Evolutionary conservation across 2,113 vertebrate genomes (phyloP).

Genomic region (Ariopsis seemanni): DNA sequence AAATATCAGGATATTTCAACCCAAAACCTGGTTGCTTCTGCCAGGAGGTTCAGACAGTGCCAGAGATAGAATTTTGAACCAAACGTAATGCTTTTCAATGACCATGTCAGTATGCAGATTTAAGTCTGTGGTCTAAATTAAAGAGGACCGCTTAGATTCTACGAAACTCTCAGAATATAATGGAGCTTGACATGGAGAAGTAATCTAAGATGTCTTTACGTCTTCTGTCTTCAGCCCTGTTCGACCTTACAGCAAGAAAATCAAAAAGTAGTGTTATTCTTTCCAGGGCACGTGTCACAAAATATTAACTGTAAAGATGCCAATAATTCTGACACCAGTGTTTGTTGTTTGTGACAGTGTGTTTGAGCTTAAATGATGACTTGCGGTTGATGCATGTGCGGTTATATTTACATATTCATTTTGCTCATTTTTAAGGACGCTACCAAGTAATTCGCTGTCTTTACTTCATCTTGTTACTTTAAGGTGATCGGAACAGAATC

Average conservation of each 20-base stretch:
- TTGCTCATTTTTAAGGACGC: not conserved
- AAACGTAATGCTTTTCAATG: not conserved
- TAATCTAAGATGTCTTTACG: not conserved
- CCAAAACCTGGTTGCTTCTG: not conserved
- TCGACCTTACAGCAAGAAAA: not conserved
- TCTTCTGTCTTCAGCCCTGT: not conserved
- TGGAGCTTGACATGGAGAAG: not conserved
- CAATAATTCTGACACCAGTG: not conserved
- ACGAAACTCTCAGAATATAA: not conserved
- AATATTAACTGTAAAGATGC: not conserved
- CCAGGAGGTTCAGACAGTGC: not conserved
- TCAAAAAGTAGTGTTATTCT: not conserved
- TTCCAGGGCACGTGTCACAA: not conserved
- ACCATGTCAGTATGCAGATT: not conserved
- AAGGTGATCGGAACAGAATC: not conserved
- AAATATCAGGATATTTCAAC: not conserved
- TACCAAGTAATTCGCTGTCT: not conserved
- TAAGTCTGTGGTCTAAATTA: not conserved
- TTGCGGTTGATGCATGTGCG: not conserved
- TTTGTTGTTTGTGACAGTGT: not conserved
- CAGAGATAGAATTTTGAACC: not conserved
- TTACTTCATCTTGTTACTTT: not conserved
- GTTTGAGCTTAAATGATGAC: not conserved
- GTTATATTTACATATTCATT: not conserved
- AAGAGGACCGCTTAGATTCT: not conserved